Percentiles rank a stretch among this genome's conserved stretches.
phyloP scores from a whole-genome alignment of 2,797 vertebrate species.

The Typhlichthys eigenmanni region DNA sequence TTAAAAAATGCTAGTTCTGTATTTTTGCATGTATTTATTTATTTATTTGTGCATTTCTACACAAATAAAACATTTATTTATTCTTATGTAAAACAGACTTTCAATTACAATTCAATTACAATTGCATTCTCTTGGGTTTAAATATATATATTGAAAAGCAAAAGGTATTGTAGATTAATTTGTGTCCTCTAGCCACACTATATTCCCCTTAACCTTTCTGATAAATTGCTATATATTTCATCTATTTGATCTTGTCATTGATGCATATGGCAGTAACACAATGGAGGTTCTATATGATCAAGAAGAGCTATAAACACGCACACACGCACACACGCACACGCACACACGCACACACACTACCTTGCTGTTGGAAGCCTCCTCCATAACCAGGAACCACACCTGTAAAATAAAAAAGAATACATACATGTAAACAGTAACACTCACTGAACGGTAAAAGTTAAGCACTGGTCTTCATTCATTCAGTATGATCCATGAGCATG shows the following conservation, averaged over 20 bases:
- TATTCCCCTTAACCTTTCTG: constrained; percentile 1
- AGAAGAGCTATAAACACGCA: background rate
- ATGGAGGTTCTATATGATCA: background rate
- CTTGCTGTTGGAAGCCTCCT: constrained; percentile 73
- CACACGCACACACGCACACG: background rate
- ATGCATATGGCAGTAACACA: constrained; percentile 34
- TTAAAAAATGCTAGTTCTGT: no score
- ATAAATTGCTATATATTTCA: constrained; percentile 29
- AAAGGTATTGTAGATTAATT: no score
- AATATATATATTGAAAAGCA: background rate
- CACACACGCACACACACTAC: constrained; percentile 42
- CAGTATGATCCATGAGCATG: no score
- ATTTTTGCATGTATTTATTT: no score
- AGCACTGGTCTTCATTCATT: no score
- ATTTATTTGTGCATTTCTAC: no score
- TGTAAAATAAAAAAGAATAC: constrained; percentile 23
- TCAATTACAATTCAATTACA: constrained; percentile 16
- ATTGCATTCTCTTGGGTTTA: constrained; percentile 1
- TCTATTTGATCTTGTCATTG: constrained; percentile 18
- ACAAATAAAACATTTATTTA: no score
- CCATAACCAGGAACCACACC: constrained; percentile 63
- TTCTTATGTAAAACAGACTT: background rate
- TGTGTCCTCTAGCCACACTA: background rate
- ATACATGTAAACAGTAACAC: background rate
- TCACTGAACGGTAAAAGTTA: no score